Percentiles rank a stretch among this genome's conserved stretches.
phyloP scores from a whole-genome alignment of 2,797 vertebrate genomes.

The Argya squamiceps region DNA sequence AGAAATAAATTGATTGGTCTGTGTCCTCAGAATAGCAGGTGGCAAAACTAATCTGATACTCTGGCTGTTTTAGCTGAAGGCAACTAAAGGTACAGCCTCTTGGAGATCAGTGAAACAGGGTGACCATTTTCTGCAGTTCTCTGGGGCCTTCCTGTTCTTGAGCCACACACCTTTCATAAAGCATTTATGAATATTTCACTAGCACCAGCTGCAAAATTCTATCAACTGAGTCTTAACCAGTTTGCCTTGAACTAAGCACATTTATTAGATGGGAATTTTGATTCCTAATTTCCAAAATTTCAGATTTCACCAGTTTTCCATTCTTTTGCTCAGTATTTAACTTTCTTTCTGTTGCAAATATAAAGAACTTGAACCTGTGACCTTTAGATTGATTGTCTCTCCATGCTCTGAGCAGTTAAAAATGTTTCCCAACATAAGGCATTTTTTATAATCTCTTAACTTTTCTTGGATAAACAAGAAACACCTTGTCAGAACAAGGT shows the following conservation, averaged over 20 bases:
- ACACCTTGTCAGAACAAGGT: background rate
- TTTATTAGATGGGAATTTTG: background rate
- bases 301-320: background rate
- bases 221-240: background rate
- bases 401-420: background rate
- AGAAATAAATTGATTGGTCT: background rate
- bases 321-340: background rate
- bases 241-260: background rate
- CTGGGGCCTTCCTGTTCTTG: background rate
- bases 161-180: background rate
- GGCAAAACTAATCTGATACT: background rate
- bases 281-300: background rate
- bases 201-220: background rate
- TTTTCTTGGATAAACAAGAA: background rate
- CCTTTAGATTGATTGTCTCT: background rate
- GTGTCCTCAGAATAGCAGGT: background rate
- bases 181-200: background rate
- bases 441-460: background rate
- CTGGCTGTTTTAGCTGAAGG: background rate
- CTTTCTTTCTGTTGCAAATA: background rate
- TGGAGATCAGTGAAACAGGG: background rate
- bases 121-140: background rate
- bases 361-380: background rate
- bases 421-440: background rate
- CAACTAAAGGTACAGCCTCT: background rate